These are phyloP conservation scores for Corythoichthys intestinalis DNA, from an alignment of 2,113 vertebrate genomes.

Conservation along the genomic window DNA sequence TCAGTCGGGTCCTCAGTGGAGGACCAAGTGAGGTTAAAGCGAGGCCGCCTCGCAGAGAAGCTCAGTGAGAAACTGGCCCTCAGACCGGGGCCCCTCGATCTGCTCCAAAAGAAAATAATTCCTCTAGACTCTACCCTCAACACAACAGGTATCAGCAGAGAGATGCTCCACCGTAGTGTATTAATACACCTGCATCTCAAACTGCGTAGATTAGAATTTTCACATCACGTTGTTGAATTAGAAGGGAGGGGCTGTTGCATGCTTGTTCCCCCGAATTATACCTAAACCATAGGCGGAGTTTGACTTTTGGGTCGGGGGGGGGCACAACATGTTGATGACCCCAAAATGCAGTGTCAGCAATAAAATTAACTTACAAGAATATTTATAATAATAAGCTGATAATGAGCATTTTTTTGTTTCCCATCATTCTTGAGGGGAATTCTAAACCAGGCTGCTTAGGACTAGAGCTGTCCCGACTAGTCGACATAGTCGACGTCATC, in stretches of 20 bases:
- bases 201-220: constrained; percentile 6
- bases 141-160: constrained; percentile 78
- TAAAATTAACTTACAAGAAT: too few relatives aligned
- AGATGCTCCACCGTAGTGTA: background rate
- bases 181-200: constrained; percentile 7
- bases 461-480: too few relatives aligned
- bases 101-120: constrained; percentile 92
- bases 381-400: too few relatives aligned
- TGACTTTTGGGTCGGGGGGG: too few relatives aligned
- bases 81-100: constrained; percentile 84
- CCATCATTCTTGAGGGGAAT: too few relatives aligned
- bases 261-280: constrained; percentile 1
- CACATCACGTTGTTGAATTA: background rate
- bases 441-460: too few relatives aligned
- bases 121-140: constrained; percentile 81
- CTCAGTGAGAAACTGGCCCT: constrained; percentile 90
- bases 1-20: constrained; percentile 77
- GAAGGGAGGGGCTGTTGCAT: background rate
- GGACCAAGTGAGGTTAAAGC: constrained; percentile 87
- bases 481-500: too few relatives aligned
- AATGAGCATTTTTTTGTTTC: too few relatives aligned
- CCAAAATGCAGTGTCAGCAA: too few relatives aligned
- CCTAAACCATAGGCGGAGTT: background rate
- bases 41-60: constrained; percentile 83
- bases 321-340: too few relatives aligned